These are phyloP conservation scores for Syritta pipiens DNA, from an alignment of 2,888 invertebrate genomes.

Conservation along the genomic window DNA sequence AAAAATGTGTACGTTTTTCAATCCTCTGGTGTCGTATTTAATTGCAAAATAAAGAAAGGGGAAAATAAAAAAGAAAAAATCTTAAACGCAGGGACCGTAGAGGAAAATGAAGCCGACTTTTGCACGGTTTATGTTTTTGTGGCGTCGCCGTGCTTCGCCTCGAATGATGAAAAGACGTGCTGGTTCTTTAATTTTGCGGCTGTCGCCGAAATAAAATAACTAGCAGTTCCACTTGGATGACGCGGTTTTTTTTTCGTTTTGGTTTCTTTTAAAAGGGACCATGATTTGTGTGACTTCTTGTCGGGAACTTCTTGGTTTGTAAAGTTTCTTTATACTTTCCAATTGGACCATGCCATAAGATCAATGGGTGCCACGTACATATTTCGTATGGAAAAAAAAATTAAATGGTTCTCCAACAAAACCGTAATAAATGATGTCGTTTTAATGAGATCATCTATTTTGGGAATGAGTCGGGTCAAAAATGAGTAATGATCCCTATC, in stretches of 20 bases:
- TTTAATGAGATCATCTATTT: no score
- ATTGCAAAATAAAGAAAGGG: conserved; percentile 44
- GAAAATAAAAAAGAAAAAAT: background rate
- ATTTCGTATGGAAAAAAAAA: no score
- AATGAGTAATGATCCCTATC: no score
- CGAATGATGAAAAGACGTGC: conserved; percentile 13
- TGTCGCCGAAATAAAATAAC: background rate
- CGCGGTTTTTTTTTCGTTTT: background rate
- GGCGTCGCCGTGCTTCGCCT: background rate
- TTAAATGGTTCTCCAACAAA: no score
- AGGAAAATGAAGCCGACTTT: conserved; percentile 56
- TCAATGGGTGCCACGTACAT: no score
- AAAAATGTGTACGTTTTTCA: conserved; percentile 12
- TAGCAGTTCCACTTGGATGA: conserved; percentile 25
- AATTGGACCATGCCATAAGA: conserved; percentile 59
- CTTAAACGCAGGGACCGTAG: conserved; percentile 26
- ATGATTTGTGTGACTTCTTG: conserved; percentile 18
- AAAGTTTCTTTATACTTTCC: conserved; percentile 48
- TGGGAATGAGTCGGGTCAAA: no score
- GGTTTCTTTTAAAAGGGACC: conserved; percentile 33
- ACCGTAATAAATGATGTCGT: no score
- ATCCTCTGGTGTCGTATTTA: conserved; percentile 44
- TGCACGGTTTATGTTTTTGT: conserved; percentile 45
- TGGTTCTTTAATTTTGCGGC: conserved; percentile 16
- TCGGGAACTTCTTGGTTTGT: no score